Conservation (phyloP, 2,113 vertebrate genomes). For the Anser brachyrhynchus region DNA sequence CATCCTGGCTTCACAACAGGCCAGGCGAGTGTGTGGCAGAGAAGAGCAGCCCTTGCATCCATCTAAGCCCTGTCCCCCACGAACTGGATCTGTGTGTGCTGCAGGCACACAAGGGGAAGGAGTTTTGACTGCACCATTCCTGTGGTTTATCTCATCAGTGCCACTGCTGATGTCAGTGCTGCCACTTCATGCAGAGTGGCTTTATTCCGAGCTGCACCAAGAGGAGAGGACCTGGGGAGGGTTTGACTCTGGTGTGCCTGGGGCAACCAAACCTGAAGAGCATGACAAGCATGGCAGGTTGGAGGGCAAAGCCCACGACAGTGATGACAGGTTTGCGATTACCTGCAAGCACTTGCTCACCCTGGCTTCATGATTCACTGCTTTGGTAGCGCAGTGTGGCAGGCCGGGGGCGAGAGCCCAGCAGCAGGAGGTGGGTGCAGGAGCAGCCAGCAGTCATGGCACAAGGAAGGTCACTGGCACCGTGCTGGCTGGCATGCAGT, state of each 20-base stretch:
- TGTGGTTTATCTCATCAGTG: fast-evolving
- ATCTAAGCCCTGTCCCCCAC: fast-evolving
- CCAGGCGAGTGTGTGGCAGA: neutral
- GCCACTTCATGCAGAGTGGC: fast-evolving
- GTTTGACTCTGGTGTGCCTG: neutral
- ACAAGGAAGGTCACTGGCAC: neutral
- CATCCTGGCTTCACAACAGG: neutral
- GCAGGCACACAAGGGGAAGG: fast-evolving
- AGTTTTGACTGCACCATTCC: no score
- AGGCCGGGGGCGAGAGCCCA: neutral
- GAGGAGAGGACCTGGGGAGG: no score
- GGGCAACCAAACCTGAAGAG: neutral
- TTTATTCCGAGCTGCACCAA: neutral
- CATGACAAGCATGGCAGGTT: neutral
- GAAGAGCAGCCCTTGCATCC: neutral
- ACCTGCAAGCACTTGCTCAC: neutral
- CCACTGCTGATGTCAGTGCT: neutral
- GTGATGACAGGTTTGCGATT: neutral
- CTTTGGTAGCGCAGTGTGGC: fast-evolving
- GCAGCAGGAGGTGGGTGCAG: neutral
- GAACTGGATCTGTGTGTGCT: neutral
- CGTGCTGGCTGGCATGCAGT: neutral
- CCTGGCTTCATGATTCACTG: neutral
- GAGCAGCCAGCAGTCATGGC: neutral
- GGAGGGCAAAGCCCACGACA: neutral